These are phyloP conservation scores for Phrynosoma blainvillii DNA, from an alignment of 2,113 vertebrate genomes.

Conservation along the genomic window DNA sequence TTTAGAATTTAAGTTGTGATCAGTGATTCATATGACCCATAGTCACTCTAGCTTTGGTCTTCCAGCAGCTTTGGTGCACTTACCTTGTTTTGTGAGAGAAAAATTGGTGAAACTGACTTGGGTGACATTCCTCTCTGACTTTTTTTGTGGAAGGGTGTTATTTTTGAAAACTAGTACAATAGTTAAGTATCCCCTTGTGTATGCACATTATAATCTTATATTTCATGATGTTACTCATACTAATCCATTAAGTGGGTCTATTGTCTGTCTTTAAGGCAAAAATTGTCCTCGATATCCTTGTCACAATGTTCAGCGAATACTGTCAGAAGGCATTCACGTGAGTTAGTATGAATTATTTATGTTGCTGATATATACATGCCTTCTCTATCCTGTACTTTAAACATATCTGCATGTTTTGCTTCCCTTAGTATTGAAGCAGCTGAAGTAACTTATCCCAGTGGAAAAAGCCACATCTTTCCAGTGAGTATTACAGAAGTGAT, in stretches of 20 bases:
- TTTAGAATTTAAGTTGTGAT: conserved; percentile 26
- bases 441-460: conserved; percentile 90
- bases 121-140: not conserved
- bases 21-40: not conserved
- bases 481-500: conserved; percentile 67
- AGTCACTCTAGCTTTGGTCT: conserved; percentile 4
- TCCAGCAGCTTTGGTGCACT: not conserved
- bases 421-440: conserved; percentile 86
- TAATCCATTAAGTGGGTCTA: conserved; percentile 41
- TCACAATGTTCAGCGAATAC: conserved; percentile 97
- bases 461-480: conserved; percentile 84
- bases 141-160: not conserved
- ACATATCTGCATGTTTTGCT: conserved; percentile 27
- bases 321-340: conserved; percentile 93
- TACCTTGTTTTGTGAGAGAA: not conserved
- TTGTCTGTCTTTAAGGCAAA: conserved; percentile 84
- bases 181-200: not conserved
- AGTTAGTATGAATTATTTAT: conserved; percentile 65
- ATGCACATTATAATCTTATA: conserved; percentile 17
- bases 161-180: not conserved
- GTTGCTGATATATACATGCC: not conserved
- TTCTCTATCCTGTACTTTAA: not conserved
- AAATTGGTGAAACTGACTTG: not conserved
- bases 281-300: conserved; percentile 93
- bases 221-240: conserved; percentile 1